A percentile compares a stretch with the other conserved stretches of the same genome.
Evolutionary conservation across 2,888 invertebrate genomes (phyloP).

Genomic region (Gibbula magus): DNA sequence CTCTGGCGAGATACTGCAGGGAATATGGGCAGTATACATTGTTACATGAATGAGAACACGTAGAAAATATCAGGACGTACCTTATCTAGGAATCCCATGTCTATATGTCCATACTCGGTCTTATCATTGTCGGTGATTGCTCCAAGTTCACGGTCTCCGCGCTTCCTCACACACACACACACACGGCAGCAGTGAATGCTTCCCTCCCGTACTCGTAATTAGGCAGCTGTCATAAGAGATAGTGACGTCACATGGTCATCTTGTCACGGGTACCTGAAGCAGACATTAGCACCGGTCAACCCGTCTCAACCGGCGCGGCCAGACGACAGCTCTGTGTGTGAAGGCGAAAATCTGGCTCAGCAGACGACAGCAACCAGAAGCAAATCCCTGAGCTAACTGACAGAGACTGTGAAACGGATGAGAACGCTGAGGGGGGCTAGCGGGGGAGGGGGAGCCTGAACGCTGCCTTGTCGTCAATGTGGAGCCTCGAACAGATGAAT

Average conservation of each 20-base stretch:
- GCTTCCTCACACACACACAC: background rate
- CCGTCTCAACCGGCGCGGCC: no score
- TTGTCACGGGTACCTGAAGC: background rate
- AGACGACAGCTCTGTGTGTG: no score
- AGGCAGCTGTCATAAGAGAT: background rate
- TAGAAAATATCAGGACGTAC: background rate
- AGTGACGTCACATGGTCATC: slow-evolving; percentile 9
- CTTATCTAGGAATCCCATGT: slow-evolving; percentile 10
- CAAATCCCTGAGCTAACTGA: no score
- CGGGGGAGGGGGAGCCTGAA: no score
- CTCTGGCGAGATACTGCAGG: background rate
- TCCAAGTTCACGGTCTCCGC: background rate
- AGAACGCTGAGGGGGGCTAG: no score
- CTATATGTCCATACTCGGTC: background rate
- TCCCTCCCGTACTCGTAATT: background rate
- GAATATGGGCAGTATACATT: background rate
- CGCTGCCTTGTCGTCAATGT: no score
- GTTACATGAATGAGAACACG: background rate
- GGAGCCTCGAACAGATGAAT: no score
- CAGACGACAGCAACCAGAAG: no score
- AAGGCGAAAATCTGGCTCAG: no score
- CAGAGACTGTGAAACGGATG: no score
- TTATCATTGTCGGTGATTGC: background rate
- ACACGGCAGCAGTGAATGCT: background rate
- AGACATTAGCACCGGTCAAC: no score